Evolutionary conservation across 1,140 invertebrate genomes (phyloP).

Genomic region (Drosophila guanche): DNA sequence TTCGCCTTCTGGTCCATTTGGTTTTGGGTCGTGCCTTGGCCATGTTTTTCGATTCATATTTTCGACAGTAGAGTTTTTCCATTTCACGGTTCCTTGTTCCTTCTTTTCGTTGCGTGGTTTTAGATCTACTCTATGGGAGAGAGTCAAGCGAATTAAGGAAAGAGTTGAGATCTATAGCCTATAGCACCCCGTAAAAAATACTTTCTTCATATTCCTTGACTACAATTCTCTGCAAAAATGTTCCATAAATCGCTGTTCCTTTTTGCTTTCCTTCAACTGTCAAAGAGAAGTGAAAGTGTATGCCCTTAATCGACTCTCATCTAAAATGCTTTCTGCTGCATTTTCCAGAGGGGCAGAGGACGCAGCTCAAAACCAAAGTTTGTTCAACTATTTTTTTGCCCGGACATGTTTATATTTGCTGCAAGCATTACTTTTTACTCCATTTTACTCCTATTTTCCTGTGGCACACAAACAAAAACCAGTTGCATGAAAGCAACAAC

Average conservation of each 20-base stretch:
- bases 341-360: too few species aligned
- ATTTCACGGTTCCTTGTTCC: slow-evolving; percentile 31
- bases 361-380: slow-evolving; percentile 55
- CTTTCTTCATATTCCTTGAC: too few species aligned
- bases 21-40: slow-evolving; percentile 47
- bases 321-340: slow-evolving; percentile 19
- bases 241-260: too few species aligned
- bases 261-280: background rate
- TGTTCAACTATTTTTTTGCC: slow-evolving; percentile 63
- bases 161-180: too few species aligned
- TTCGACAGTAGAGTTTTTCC: slow-evolving; percentile 44
- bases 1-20: slow-evolving; percentile 50
- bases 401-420: slow-evolving; percentile 60
- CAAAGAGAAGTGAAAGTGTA: slow-evolving; percentile 41
- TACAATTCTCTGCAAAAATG: too few species aligned
- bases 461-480: slow-evolving; percentile 65
- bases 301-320: slow-evolving; percentile 27
- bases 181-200: too few species aligned
- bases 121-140: background rate
- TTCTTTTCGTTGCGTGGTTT: background rate
- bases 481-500: slow-evolving; percentile 51
- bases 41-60: slow-evolving; percentile 45
- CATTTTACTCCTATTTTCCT: slow-evolving; percentile 33
- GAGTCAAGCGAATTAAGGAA: background rate
- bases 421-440: slow-evolving; percentile 59